Base-by-base conservation (phyloP, 2,113 vertebrate species). In the Hydropotes inermis region DNA sequence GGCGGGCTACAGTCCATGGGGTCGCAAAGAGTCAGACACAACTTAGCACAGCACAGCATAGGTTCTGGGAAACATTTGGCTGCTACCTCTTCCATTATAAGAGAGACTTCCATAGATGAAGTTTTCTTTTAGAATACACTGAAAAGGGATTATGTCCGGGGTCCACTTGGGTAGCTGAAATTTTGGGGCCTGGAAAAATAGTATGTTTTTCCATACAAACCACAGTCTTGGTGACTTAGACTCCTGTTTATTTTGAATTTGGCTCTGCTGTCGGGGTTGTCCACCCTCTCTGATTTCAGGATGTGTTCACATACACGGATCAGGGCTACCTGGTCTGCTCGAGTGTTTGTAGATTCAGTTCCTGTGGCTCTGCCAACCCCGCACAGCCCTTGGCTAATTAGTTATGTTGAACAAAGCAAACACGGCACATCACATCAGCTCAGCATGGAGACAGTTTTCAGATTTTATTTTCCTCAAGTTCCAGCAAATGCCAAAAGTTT, bases 401-500 rank as follows among this genome's bases (percentile, higher is more conserved):
- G 21, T 33, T 88, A 47, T 0, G 0, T 9, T 39, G 61, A 86
- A n/a, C 70, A 96, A 95, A 87, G 79, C 91, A 81, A 86, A 67
- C 2, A 28, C 3, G 0, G 60, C 30, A 9, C 57, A 15, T 76
- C 93, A 2, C n/a, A 47, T n/a, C 67, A 58, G 76, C 92, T 91
- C 76, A 54, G 52, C 54, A n/a, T 58, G 64, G 94, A 92, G 79
- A 92, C 39, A 74, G 79, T 61, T 91, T 95, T 96, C 90, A 92
- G 60, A 84, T 94, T 84, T 91, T 87, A 58, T 96, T 96, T 96
- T 67, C 57, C 76, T 92, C 84, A 78, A 79, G 89, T 87, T 70
- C 70, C 50, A 97, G 97, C 92, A 98, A 97, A 97, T 98, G 96
- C 97, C 90, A 96, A n/a, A 97, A 98, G 89, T 97, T 96, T 97